Evolutionary conservation across 2,797 vertebrate species (phyloP).

Genomic region (Apodemus agrarius): DNA sequence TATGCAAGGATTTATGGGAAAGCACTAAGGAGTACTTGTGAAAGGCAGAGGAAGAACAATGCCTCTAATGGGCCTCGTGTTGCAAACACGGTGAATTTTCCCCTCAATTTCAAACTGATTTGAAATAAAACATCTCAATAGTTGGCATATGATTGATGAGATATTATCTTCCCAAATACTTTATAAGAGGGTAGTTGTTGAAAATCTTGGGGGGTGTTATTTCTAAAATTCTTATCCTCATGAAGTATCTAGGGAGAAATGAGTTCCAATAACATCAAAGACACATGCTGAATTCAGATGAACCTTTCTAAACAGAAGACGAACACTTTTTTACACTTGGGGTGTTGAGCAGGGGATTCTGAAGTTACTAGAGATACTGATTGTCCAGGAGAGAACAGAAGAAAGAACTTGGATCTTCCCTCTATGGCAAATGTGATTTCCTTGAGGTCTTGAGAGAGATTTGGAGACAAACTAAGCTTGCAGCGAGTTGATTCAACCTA

Average conservation of each 20-base stretch:
- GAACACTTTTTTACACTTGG: neutral
- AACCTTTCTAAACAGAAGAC: neutral
- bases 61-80: neutral
- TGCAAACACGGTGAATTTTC: neutral
- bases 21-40: neutral
- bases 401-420: neutral
- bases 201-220: neutral
- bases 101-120: slow-evolving; percentile 1
- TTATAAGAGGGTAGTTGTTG: neutral
- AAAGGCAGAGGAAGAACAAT: neutral
- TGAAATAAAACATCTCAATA: slow-evolving; percentile 24
- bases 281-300: neutral
- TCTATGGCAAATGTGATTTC: neutral
- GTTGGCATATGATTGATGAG: neutral
- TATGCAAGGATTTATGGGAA: neutral
- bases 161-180: neutral
- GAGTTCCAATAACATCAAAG: slow-evolving; percentile 3
- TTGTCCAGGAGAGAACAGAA: neutral
- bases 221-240: slow-evolving; percentile 25
- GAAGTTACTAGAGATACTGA: neutral
- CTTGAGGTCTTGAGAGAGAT: neutral
- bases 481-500: neutral
- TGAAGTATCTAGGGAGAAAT: slow-evolving; percentile 22
- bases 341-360: neutral
- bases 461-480: neutral